Conservation (phyloP, 2,797 vertebrate genomes). For the Centropyge bicolor region DNA sequence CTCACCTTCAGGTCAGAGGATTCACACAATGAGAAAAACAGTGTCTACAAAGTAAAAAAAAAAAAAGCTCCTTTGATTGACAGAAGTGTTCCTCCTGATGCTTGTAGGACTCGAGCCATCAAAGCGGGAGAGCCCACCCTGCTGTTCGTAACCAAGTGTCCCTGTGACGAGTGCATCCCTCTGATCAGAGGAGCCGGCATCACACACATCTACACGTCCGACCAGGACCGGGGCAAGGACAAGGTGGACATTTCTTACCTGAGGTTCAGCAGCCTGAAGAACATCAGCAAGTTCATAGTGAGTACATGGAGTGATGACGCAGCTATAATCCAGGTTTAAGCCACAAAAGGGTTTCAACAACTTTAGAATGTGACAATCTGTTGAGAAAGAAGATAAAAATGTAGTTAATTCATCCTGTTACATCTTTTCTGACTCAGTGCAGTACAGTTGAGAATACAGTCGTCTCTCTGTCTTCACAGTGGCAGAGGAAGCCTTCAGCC, state of each 20-base stretch:
- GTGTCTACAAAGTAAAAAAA: neutral
- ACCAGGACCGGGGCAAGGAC: slow-evolving; percentile 92
- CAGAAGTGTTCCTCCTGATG: neutral
- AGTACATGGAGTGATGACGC: slow-evolving; percentile 63
- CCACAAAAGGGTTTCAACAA: neutral
- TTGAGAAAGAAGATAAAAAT: neutral
- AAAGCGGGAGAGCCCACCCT: slow-evolving; percentile 89
- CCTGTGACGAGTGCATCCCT: slow-evolving; percentile 96
- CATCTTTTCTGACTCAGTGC: neutral
- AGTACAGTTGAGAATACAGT: neutral
- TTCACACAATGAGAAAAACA: neutral
- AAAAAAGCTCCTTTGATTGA: neutral
- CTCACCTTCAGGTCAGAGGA: slow-evolving; percentile 92
- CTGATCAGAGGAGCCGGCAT: slow-evolving; percentile 94
- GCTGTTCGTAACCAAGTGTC: slow-evolving; percentile 97
- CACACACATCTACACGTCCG: slow-evolving; percentile 93
- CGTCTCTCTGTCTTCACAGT: slow-evolving; percentile 83
- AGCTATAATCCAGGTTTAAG: neutral
- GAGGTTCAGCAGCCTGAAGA: slow-evolving; percentile 88
- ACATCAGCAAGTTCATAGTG: slow-evolving; percentile 91
- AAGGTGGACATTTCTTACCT: slow-evolving; percentile 97
- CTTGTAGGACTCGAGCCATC: slow-evolving; percentile 89
- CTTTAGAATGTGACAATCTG: neutral
- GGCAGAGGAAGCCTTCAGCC: slow-evolving; percentile 85
- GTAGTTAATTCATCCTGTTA: slow-evolving; percentile 6